A percentile compares a stretch with the other conserved stretches of the same genome.
Conservation (phyloP, 2,113 vertebrate species). For the human region DNA sequence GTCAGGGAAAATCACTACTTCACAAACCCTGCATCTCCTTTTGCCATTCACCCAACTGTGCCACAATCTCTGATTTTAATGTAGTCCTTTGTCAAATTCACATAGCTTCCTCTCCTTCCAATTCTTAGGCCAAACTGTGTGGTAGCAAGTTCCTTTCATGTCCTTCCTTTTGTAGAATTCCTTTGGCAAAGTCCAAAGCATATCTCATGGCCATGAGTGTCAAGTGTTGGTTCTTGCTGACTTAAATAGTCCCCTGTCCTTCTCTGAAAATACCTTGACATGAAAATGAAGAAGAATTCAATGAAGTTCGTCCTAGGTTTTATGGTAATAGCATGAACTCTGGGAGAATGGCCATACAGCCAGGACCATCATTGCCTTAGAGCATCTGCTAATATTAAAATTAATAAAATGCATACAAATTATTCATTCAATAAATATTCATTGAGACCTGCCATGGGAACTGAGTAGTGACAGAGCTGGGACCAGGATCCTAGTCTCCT, state of each 20-base stretch:
- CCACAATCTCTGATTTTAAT: too few relatives aligned
- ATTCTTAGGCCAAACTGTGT: neutral
- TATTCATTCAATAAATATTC: constrained; percentile 9
- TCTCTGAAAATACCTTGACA: neutral
- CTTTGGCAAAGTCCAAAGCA: neutral
- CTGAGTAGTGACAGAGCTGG: neutral
- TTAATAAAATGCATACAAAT: neutral
- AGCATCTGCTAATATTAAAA: constrained; percentile 13
- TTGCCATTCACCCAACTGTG: neutral
- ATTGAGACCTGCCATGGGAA: neutral
- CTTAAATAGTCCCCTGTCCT: neutral
- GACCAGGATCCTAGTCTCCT: fast-evolving
- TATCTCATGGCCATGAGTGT: neutral
- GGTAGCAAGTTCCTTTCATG: fast-evolving
- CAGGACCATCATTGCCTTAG: neutral
- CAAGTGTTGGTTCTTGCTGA: neutral
- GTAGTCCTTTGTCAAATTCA: neutral
- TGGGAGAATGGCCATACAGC: neutral
- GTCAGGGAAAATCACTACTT: neutral
- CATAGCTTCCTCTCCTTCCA: neutral
- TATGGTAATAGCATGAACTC: neutral
- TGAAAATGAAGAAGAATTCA: neutral
- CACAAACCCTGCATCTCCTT: neutral
- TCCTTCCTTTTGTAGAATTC: neutral
- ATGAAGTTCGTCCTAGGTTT: neutral